These are phyloP conservation scores for Sebastes hubbsi DNA, from an alignment of 2,797 vertebrate species.

Conservation along the genomic window DNA sequence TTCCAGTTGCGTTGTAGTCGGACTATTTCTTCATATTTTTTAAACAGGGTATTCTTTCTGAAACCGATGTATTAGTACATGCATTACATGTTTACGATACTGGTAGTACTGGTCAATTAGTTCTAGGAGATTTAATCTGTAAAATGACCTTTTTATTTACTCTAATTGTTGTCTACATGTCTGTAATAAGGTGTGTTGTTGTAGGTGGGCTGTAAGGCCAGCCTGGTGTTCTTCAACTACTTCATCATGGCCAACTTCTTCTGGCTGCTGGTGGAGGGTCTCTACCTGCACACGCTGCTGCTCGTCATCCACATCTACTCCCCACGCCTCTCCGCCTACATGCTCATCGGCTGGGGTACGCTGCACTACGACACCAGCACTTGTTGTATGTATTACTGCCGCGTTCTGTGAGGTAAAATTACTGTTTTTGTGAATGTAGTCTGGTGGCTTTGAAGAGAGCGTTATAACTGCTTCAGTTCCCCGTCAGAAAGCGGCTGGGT, in stretches of 20 bases:
- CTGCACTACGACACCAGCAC: background rate
- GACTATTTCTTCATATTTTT: background rate
- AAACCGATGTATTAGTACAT: background rate
- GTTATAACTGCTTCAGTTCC: too few relatives aligned
- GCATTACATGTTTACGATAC: background rate
- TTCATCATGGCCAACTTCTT: slow-evolving; percentile 95
- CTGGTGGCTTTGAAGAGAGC: too few relatives aligned
- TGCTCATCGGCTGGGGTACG: slow-evolving; percentile 77
- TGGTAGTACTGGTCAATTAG: background rate
- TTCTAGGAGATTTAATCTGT: background rate
- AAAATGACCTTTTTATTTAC: background rate
- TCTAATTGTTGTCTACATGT: background rate
- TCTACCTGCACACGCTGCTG: slow-evolving; percentile 93
- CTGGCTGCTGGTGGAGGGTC: slow-evolving; percentile 95
- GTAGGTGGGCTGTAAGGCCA: slow-evolving; percentile 91
- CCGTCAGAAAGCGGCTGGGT: too few relatives aligned
- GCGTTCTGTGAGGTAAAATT: too few relatives aligned
- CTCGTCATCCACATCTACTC: slow-evolving; percentile 84
- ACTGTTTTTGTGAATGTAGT: too few relatives aligned
- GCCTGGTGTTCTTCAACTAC: slow-evolving; percentile 90
- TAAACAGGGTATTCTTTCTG: background rate
- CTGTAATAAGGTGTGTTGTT: background rate
- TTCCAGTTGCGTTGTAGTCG: background rate
- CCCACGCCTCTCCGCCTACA: slow-evolving; percentile 85
- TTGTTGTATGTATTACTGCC: too few relatives aligned